phyloP scores from a whole-genome alignment of 2,797 vertebrate species.

The Onychomys leucogaster region DNA sequence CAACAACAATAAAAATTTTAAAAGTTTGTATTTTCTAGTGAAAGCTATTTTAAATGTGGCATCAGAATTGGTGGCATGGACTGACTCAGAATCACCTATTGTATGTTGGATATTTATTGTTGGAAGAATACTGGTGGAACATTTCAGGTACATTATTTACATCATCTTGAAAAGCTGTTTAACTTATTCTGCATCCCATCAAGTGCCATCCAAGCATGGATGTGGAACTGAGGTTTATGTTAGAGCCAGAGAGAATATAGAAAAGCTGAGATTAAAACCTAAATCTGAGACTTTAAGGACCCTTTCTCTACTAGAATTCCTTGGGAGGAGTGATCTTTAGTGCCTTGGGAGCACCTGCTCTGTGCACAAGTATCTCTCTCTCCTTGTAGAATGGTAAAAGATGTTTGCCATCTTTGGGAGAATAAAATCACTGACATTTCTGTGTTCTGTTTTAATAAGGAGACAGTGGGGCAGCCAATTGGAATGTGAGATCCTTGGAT shows the following conservation, averaged over 20 bases:
- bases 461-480: neutral
- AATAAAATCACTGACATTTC: neutral
- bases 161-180: neutral
- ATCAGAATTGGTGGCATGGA: conserved; percentile 5
- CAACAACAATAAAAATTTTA: neutral
- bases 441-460: neutral
- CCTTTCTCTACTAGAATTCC: conserved; percentile 22
- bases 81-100: neutral
- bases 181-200: conserved; percentile 7
- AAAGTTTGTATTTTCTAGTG: conserved; percentile 4
- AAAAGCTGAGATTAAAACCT: conserved; percentile 8
- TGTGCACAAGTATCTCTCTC: neutral
- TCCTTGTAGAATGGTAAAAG: neutral
- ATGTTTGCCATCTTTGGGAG: neutral
- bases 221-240: conserved; percentile 9
- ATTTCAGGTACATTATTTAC: neutral
- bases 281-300: neutral
- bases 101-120: neutral
- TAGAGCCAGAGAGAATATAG: conserved; percentile 37
- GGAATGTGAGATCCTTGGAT: neutral
- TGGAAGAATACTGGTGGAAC: neutral
- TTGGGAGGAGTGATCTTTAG: neutral
- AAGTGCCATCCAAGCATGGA: neutral
- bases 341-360: neutral
- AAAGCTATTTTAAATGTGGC: conserved; percentile 18